Evolutionary conservation across 2,113 vertebrate genomes (phyloP), one percentile per base, ranked within the genome.

Genomic region (Sardina pilchardus): DNA sequence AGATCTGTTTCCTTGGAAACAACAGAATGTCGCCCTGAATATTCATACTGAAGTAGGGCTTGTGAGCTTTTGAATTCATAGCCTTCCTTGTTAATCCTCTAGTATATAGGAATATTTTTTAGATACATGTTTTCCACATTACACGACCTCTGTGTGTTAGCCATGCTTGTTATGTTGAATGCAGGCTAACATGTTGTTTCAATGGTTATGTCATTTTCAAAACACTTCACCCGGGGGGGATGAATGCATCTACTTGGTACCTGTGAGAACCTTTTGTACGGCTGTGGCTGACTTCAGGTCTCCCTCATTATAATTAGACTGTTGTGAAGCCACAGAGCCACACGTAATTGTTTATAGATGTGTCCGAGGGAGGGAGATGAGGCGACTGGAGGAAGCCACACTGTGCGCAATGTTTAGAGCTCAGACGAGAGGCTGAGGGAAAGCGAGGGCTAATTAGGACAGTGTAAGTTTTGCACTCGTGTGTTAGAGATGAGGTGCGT

Each of bases 1-100:
- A 84, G 39, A 89, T 85, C 82, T 39, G 87, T 89, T 90, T 90
- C 89, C 90, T 88, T 87, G 82, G 82, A 86, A 91, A 90, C n/a
- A 3, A 81, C 84, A 88, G 85, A 87, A 14, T 81, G 50, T 88
- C 83, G 86, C 53, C 39, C 78, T 90, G 84, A 82, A 83, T 75
- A 81, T 90, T 86, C 39, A 83, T 83, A n/a, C 56, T 43, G 84
- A 82, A 42, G 85, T 86, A 71, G 8, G 34, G 26, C 63, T 71
- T 30, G 26, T 78, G 26, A 34, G 71, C 71, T 86, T 50, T 84
- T 56, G 81, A 86, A 82, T 89, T 91, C 47, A 71, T 86, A 39
- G 63, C 63, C 87, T 86, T 88, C 87, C 86, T 88, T 75, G 84
- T 88, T 88, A 89, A 91, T 89, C 88, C 87, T 71, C 83, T 90